Evolutionary conservation across 2,113 vertebrate species (phyloP), one percentile per base, ranked within the genome.

Genomic region (Ochotona princeps): DNA sequence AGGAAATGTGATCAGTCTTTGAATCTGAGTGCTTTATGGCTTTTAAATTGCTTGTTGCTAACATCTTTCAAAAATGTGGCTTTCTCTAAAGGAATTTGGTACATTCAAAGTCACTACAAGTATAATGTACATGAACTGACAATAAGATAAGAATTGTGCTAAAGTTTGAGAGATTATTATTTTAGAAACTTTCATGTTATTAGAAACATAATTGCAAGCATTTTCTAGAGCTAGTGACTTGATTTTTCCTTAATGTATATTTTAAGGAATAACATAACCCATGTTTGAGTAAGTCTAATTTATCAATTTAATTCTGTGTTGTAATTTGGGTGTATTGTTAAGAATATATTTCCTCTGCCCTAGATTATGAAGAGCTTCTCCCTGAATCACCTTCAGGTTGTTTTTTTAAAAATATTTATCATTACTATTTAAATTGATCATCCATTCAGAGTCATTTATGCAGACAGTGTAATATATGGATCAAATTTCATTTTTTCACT

Each of bases 261-360:
- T 85, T 85, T 6, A 54, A 84, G 84, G 35, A 87, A 89, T 4
- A 75, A 95, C 72, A 35, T 66, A 35, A 38, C 90, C 12, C 32
- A 74, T 66, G n/a, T 75, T 90, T 35, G 6, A 44, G 63, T 5
- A 65, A 61, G 7, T 32, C 3, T 1, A 60, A 6, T 18, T 84
- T 35, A 57, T 61, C 1, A 54, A 26, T 69, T 81, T 15, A 51
- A 88, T 60, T 57, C 79, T 63, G 5, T 8, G 18, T 23, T 85
- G 5, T 49, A 0, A 9, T 66, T 96, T 90, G 60, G 9, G 0
- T 61, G 2, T 90, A 57, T 44, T 32, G 25, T 79, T 83, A 63
- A 66, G 73, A 30, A 82, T 78, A 78, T 66, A 8, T 74, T 57
- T 93, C 7, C 0, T 9, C 74, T 65, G 89, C 30, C 44, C 20